A percentile compares a stretch with the other conserved stretches of the same genome.
phyloP scores from a whole-genome alignment of 2,797 vertebrate genomes.

The Labroides dimidiatus region DNA sequence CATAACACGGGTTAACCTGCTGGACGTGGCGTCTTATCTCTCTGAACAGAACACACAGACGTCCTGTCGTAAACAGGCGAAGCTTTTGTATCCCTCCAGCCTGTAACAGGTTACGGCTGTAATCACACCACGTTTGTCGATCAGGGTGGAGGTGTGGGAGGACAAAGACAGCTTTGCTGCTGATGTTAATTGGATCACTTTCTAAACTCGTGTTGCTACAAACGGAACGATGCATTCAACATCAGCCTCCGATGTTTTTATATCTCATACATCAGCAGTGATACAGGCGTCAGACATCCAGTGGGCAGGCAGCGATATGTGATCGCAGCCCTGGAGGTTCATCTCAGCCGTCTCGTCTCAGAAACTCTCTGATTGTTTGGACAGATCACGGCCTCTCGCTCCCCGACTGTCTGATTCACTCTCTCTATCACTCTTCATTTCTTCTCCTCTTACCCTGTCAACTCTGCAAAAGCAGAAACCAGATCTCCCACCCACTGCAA shows the following conservation, averaged over 20 bases:
- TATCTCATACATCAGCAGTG: not conserved
- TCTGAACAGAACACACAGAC: not conserved
- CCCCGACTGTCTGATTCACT: slow-evolving; percentile 14
- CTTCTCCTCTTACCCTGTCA: slow-evolving; percentile 12
- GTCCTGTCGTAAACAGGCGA: not conserved
- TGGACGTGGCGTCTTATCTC: slow-evolving; percentile 23
- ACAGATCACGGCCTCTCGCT: slow-evolving; percentile 31
- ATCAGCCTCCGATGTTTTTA: no score
- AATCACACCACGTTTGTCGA: not conserved
- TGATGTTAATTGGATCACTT: no score
- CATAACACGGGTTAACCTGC: slow-evolving; percentile 33
- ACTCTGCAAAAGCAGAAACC: slow-evolving; percentile 22
- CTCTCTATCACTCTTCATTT: not conserved
- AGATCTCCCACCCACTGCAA: slow-evolving; percentile 30
- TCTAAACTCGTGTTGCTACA: no score
- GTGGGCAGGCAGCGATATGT: not conserved
- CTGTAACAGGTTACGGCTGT: not conserved
- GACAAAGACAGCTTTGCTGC: not conserved
- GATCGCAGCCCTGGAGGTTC: slow-evolving; percentile 1
- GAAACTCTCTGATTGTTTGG: slow-evolving; percentile 36
- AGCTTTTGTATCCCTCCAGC: not conserved
- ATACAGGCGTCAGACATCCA: not conserved
- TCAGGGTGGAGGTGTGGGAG: no score
- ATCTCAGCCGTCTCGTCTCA: slow-evolving; percentile 29
- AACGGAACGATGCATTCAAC: no score